phyloP scores from a whole-genome alignment of 2,888 invertebrate species.

The Palloptera scutellata region DNA sequence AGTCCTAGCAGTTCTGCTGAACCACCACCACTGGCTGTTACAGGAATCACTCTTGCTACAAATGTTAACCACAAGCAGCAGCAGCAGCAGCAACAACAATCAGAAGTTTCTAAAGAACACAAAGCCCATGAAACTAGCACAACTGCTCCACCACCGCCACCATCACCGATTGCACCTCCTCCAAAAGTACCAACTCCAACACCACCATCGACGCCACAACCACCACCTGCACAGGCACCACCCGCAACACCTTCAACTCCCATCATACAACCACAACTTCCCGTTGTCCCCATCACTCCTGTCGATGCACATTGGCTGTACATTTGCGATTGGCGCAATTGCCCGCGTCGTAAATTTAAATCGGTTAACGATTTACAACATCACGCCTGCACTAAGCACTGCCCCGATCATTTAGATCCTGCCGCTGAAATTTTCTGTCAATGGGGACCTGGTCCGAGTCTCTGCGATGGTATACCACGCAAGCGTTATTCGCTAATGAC shows the following conservation, averaged over 20 bases:
- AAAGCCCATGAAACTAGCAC: neutral
- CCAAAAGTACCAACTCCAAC: constrained; percentile 25
- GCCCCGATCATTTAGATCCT: constrained; percentile 71
- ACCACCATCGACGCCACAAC: constrained; percentile 19
- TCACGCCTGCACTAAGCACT: constrained; percentile 87
- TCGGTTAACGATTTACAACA: constrained; percentile 82
- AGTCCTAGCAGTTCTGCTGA: constrained; percentile 14
- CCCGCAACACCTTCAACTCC: constrained; percentile 24
- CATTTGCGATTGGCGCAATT: constrained; percentile 95
- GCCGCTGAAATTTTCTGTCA: constrained; percentile 83
- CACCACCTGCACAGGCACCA: constrained; percentile 14
- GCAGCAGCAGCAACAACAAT: constrained; percentile 16
- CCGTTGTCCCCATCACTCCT: constrained; percentile 37
- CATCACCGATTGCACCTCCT: constrained; percentile 8
- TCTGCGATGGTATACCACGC: constrained; percentile 88
- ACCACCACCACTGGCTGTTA: constrained; percentile 12
- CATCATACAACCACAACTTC: constrained; percentile 15
- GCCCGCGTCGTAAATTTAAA: constrained; percentile 78
- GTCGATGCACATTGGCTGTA: constrained; percentile 66
- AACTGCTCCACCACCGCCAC: constrained; percentile 10
- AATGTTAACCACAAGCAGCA: constrained; percentile 13
- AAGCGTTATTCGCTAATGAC: constrained; percentile 95
- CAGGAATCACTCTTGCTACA: neutral
- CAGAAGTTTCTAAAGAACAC: neutral
- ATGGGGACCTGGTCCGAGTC: constrained; percentile 75